Conservation (phyloP, 1,140 invertebrate genomes). For the Telenomus remus region DNA sequence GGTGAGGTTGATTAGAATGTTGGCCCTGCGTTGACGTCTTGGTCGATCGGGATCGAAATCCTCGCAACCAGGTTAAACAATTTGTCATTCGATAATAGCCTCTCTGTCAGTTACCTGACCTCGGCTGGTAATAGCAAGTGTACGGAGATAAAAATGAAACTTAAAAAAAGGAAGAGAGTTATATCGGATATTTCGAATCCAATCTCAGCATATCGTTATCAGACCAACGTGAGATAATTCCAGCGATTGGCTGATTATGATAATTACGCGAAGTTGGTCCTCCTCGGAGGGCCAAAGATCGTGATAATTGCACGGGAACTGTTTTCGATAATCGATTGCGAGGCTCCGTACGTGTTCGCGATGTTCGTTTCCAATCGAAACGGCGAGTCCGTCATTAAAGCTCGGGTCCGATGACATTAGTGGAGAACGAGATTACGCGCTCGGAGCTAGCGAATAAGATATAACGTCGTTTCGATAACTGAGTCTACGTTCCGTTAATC, state of each 20-base stretch:
- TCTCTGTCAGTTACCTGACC: no score
- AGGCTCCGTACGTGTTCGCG: conserved; percentile 26
- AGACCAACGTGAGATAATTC: conserved; percentile 29
- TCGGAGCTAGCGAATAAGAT: conserved; percentile 47
- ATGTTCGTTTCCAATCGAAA: conserved; percentile 36
- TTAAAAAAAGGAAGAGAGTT: no score
- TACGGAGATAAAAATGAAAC: no score
- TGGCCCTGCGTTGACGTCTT: no score
- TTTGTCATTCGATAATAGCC: no score
- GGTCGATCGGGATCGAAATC: no score
- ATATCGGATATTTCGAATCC: no score
- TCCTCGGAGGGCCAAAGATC: conserved; percentile 14
- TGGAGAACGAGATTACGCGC: conserved; percentile 45
- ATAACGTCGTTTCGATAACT: conserved; percentile 55
- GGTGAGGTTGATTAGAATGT: no score
- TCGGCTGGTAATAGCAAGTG: no score
- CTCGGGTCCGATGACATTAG: conserved; percentile 46
- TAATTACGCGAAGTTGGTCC: conserved; percentile 33
- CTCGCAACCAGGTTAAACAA: no score
- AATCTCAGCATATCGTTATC: conserved; percentile 10
- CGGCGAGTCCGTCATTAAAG: conserved; percentile 56
- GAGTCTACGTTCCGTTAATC: conserved; percentile 50
- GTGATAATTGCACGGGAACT: conserved; percentile 32
- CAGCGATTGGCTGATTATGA: conserved; percentile 49
- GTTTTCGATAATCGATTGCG: conserved; percentile 39